phyloP scores from a whole-genome alignment of 2,797 vertebrate species.

The Semaprochilodus insignis region DNA sequence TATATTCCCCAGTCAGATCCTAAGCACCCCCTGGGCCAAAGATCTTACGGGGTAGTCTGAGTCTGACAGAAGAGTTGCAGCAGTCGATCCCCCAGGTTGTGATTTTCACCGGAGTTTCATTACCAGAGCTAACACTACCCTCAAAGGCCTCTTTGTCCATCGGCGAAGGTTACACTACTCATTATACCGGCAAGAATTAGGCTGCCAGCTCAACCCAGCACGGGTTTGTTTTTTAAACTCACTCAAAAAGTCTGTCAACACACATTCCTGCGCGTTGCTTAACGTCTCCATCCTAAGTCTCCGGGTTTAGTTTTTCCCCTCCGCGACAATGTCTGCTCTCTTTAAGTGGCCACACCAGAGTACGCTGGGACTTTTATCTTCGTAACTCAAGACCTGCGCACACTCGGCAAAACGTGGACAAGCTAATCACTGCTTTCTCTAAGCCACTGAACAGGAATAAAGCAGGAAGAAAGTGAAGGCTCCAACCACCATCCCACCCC shows the following conservation, averaged over 20 bases:
- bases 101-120: slow-evolving; percentile 81
- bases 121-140: slow-evolving; percentile 66
- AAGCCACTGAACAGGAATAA: slow-evolving; percentile 77
- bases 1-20: not conserved
- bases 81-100: slow-evolving; percentile 68
- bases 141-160: slow-evolving; percentile 84
- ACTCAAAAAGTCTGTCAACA: slow-evolving; percentile 62
- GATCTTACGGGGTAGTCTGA: not conserved
- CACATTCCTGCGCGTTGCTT: slow-evolving; percentile 66
- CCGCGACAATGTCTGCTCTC: slow-evolving; percentile 66
- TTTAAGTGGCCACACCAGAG: slow-evolving; percentile 49
- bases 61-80: slow-evolving; percentile 39
- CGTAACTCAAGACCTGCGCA: slow-evolving; percentile 75
- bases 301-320: slow-evolving; percentile 58
- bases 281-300: slow-evolving; percentile 57
- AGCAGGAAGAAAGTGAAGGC: slow-evolving; percentile 63
- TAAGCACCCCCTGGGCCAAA: slow-evolving; percentile 8
- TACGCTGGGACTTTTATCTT: slow-evolving; percentile 74
- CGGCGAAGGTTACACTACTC: slow-evolving; percentile 71
- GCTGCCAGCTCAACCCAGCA: slow-evolving; percentile 44
- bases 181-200: slow-evolving; percentile 65
- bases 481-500: slow-evolving; percentile 61
- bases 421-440: slow-evolving; percentile 77
- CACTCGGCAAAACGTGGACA: slow-evolving; percentile 71
- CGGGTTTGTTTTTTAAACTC: slow-evolving; percentile 74